phyloP scores from a whole-genome alignment of 2,888 invertebrate species.

The Druceiella hillmani region DNA sequence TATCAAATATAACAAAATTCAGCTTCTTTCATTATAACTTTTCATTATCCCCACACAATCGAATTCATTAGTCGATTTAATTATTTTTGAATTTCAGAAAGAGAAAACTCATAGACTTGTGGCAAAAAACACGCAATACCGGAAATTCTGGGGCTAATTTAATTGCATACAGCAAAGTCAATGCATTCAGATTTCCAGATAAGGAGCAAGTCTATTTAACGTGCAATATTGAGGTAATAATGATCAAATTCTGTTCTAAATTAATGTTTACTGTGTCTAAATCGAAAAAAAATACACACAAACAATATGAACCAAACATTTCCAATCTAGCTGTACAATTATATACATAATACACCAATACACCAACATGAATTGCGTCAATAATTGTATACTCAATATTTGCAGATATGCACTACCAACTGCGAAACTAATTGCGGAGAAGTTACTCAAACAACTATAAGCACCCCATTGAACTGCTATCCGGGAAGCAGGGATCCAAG shows the following conservation, averaged over 20 bases:
- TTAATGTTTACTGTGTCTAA: no score
- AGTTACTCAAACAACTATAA: slow-evolving; percentile 25
- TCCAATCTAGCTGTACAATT: no score
- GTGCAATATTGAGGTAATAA: slow-evolving; percentile 68
- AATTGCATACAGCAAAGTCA: slow-evolving; percentile 61
- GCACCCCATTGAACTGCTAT: slow-evolving; percentile 27
- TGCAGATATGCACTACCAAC: slow-evolving; percentile 40
- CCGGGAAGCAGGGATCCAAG: slow-evolving; percentile 30
- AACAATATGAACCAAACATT: no score
- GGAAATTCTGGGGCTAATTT: slow-evolving; percentile 56
- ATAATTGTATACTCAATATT: no score
- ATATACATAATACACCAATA: no score
- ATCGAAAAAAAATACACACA: no score
- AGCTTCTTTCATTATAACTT: no score
- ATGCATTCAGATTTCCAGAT: slow-evolving; percentile 70
- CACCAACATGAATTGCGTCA: no score
- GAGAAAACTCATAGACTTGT: slow-evolving; percentile 58
- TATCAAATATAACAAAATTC: slow-evolving; percentile 3
- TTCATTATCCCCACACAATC: no score
- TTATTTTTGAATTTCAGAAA: slow-evolving; percentile 50
- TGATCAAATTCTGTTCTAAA: no score
- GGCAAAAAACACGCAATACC: slow-evolving; percentile 55
- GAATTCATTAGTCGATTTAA: no score
- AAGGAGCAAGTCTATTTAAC: slow-evolving; percentile 65
- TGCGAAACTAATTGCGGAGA: slow-evolving; percentile 39